These are phyloP conservation scores for Nyctibius grandis DNA, from an alignment of 2,797 vertebrate species.

Conservation along the genomic window DNA sequence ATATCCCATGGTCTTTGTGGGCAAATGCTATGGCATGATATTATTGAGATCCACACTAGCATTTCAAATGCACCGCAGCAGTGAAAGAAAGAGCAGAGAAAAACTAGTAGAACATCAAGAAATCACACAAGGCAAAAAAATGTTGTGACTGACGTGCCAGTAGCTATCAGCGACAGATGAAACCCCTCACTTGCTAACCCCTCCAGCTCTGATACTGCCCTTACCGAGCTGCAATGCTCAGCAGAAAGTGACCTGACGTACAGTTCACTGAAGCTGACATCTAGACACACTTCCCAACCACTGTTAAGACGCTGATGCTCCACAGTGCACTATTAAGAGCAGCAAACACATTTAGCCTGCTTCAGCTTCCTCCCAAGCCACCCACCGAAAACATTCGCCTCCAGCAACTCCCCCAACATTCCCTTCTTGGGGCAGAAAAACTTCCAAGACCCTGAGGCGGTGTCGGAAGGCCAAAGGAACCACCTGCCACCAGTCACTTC, in stretches of 20 bases:
- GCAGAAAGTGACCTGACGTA: constrained; percentile 24
- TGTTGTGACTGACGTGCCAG: not conserved
- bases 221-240: not conserved
- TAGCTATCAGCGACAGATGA: not conserved
- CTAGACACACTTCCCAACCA: constrained; percentile 34
- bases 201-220: not conserved
- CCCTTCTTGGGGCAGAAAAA: not conserved
- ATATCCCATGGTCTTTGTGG: not conserved
- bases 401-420: not conserved
- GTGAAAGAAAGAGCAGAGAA: not conserved
- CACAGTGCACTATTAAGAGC: not conserved
- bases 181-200: not conserved
- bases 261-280: constrained; percentile 44
- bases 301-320: constrained; percentile 32
- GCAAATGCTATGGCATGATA: not conserved
- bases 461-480: not conserved
- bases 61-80: not conserved
- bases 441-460: not conserved
- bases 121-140: not conserved
- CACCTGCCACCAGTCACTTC: not conserved
- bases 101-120: too few relatives aligned
- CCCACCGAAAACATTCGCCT: not conserved
- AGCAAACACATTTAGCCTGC: not conserved
- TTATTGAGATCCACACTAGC: fast-evolving
- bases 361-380: not conserved